Percentiles rank a stretch among this genome's conserved stretches.
phyloP scores from a whole-genome alignment of 2,888 invertebrate species.

The Pterostichus niger region DNA sequence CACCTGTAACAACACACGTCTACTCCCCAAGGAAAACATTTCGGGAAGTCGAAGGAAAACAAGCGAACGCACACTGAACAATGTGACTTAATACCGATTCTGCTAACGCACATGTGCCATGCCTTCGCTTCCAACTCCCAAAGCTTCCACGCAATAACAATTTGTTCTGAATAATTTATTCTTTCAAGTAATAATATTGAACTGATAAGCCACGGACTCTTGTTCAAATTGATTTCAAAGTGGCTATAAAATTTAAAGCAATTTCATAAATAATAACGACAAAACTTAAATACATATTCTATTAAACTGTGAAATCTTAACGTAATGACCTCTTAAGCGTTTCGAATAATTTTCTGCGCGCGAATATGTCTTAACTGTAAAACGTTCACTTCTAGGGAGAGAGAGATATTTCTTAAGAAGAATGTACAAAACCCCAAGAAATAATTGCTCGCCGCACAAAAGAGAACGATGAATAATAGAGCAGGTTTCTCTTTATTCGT shows the following conservation, averaged over 20 bases:
- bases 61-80: conserved; percentile 46
- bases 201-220: conserved; percentile 23
- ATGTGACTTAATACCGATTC: conserved; percentile 54
- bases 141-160: conserved; percentile 27
- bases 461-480: conserved; percentile 65
- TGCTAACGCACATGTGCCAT: conserved; percentile 17
- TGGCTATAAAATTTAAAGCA: conserved; percentile 57
- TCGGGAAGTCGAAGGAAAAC: conserved; percentile 55
- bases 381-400: conserved; percentile 36
- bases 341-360: conserved; percentile 60
- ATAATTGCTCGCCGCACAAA: conserved; percentile 64
- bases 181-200: conserved; percentile 21
- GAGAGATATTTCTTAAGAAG: conserved; percentile 57
- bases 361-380: conserved; percentile 49
- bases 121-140: background rate
- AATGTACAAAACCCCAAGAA: conserved; percentile 65
- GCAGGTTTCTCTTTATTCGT: conserved; percentile 64
- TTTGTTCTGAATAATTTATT: conserved; percentile 38
- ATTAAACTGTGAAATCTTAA: conserved; percentile 1
- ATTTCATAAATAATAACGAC: conserved; percentile 58
- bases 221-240: background rate
- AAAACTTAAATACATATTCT: conserved; percentile 25
- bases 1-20: conserved; percentile 62
- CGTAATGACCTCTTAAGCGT: conserved; percentile 63
- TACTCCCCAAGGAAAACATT: conserved; percentile 63